These are phyloP conservation scores for Drosophila meridionalis DNA, from an alignment of 2,888 invertebrate species.

Conservation along the genomic window DNA sequence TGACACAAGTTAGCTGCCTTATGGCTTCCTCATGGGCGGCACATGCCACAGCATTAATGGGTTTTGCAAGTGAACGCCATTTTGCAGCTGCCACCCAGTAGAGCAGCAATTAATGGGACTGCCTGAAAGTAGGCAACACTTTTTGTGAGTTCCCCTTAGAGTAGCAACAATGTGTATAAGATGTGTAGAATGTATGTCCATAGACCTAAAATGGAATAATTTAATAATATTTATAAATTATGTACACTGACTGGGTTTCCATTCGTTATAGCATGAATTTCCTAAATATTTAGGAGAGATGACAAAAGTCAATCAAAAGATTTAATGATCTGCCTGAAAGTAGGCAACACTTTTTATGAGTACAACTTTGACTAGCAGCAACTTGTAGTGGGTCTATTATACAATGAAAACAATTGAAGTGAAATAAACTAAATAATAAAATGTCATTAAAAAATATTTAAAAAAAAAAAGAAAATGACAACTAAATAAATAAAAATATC, in stretches of 20 bases:
- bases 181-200: neutral
- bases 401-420: too few species aligned
- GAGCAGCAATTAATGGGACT: fast-evolving
- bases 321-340: neutral
- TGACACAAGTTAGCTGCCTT: slow-evolving; percentile 43
- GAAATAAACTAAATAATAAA: too few species aligned
- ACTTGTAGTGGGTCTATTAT: too few species aligned
- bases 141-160: neutral
- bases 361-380: too few species aligned
- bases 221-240: too few species aligned
- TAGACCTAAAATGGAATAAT: neutral
- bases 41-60: slow-evolving; percentile 58
- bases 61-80: slow-evolving; percentile 9
- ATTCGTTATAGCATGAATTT: too few species aligned
- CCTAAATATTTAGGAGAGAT: neutral
- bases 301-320: too few species aligned
- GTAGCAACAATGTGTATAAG: too few species aligned
- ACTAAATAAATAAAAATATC: too few species aligned
- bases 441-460: too few species aligned
- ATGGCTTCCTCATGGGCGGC: slow-evolving; percentile 66
- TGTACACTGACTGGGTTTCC: too few species aligned
- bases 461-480: too few species aligned
- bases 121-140: slow-evolving; percentile 31
- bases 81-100: slow-evolving; percentile 15
- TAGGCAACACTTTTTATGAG: neutral